These are phyloP conservation scores for Falco cherrug DNA, from an alignment of 2,797 vertebrate species.

Conservation along the genomic window DNA sequence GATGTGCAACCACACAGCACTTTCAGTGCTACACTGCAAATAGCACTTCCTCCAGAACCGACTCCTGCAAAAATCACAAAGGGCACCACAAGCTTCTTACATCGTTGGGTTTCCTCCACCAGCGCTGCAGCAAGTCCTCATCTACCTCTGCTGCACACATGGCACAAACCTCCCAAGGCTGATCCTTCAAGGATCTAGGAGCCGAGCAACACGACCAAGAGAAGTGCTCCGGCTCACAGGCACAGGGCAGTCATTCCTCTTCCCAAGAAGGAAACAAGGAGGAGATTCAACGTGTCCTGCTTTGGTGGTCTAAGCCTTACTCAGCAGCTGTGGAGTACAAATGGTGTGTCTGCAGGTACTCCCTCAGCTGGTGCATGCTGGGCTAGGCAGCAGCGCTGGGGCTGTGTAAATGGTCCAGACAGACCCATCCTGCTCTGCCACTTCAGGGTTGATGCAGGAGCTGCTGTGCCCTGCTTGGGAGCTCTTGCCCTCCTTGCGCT, in stretches of 20 bases:
- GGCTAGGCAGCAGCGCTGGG: not conserved
- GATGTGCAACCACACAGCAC: not conserved
- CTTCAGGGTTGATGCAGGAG: not conserved
- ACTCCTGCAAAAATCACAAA: not conserved
- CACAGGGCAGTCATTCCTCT: not conserved
- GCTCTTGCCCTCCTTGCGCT: not conserved
- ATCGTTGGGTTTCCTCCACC: not conserved
- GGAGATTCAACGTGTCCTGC: not conserved
- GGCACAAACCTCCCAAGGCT: not conserved
- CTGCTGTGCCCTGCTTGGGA: no score
- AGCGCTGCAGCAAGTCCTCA: not conserved
- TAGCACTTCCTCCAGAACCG: accelerated
- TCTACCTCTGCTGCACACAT: accelerated
- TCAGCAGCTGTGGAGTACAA: not conserved
- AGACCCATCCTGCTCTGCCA: not conserved
- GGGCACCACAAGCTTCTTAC: not conserved
- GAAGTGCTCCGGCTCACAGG: no score
- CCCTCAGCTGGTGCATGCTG: not conserved
- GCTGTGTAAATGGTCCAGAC: accelerated
- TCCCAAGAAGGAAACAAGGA: not conserved
- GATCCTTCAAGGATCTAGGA: not conserved
- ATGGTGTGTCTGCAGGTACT: not conserved
- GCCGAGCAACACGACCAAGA: accelerated
- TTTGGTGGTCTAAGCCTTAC: not conserved
- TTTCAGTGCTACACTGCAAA: accelerated